A percentile compares a stretch with the other conserved stretches of the same genome.
phyloP scores from a whole-genome alignment of 2,888 invertebrate species.

The Agelastica alni region DNA sequence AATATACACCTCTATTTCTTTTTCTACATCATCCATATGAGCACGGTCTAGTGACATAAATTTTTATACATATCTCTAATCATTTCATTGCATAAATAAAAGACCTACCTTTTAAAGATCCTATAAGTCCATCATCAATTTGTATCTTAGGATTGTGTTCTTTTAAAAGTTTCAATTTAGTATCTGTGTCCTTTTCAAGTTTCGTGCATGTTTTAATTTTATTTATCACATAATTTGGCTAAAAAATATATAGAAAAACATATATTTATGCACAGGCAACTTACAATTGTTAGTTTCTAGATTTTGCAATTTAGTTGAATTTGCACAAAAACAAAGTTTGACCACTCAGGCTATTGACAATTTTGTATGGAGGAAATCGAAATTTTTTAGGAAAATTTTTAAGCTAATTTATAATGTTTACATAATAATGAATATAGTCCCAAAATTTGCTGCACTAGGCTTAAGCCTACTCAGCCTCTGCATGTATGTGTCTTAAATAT shows the following conservation, averaged over 20 bases:
- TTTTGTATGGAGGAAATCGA: too few relatives aligned
- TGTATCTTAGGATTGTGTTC: constrained; percentile 66
- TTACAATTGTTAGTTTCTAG: too few relatives aligned
- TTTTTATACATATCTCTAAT: too few relatives aligned
- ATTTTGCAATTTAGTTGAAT: too few relatives aligned
- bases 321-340: neutral
- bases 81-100: neutral
- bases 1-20: constrained; percentile 83
- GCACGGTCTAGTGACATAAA: constrained; percentile 85
- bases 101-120: constrained; percentile 75
- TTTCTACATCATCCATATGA: constrained; percentile 84
- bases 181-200: constrained; percentile 74
- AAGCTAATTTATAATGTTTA: too few relatives aligned
- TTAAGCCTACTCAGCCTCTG: too few relatives aligned
- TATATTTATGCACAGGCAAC: too few relatives aligned
- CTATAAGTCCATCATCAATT: constrained; percentile 79
- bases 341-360: too few relatives aligned
- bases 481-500: too few relatives aligned
- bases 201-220: constrained; percentile 76
- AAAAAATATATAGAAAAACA: constrained; percentile 37
- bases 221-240: constrained; percentile 73
- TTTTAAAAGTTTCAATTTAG: constrained; percentile 69
- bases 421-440: too few relatives aligned
- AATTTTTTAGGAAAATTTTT: too few relatives aligned
- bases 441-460: too few relatives aligned